Evolutionary conservation across 2,113 vertebrate genomes (phyloP).

Genomic region (Origma solitaria): DNA sequence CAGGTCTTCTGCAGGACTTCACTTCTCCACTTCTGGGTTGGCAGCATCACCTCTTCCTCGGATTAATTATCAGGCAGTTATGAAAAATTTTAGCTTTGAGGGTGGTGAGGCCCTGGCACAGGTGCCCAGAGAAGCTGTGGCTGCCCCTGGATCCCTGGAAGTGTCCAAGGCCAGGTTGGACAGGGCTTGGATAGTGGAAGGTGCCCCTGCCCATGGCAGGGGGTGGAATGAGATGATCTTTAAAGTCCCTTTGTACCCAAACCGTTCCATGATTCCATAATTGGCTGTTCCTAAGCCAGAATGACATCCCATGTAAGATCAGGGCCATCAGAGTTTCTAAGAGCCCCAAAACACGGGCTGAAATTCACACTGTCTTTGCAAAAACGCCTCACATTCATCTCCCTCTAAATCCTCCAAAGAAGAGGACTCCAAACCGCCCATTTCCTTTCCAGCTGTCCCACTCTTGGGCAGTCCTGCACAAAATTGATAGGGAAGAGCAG

Average conservation of each 20-base stretch:
- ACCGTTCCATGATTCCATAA: background rate
- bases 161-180: background rate
- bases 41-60: background rate
- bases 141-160: background rate
- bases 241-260: background rate
- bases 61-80: background rate
- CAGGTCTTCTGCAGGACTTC: background rate
- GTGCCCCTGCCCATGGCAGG: no score
- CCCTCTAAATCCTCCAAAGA: background rate
- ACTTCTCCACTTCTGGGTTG: background rate
- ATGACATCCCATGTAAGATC: background rate
- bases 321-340: background rate
- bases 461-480: background rate
- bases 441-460: background rate
- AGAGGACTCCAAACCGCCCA: background rate
- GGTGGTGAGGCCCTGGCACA: rapidly evolving
- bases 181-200: rapidly evolving
- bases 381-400: background rate
- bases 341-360: no score
- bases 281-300: background rate
- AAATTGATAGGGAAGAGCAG: background rate
- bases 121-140: background rate
- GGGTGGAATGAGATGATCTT: rapidly evolving
- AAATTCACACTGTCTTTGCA: rapidly evolving
- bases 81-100: background rate